Evolutionary conservation across 2,797 vertebrate genomes (phyloP).

Genomic region (Halcyon badia): DNA sequence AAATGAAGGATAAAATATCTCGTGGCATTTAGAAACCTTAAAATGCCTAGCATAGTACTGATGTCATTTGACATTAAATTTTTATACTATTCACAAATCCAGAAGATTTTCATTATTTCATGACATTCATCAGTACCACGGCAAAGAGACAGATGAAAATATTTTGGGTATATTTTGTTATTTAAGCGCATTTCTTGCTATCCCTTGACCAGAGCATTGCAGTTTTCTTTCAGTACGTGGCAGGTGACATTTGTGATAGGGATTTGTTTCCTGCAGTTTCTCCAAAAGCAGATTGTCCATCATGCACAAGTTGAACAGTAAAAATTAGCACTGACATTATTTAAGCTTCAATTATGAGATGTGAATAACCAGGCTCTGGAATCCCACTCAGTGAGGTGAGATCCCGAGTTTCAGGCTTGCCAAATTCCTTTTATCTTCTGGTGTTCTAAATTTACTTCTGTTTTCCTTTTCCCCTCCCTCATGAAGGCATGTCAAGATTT

Average conservation of each 20-base stretch:
- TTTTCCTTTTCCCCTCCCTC: background rate
- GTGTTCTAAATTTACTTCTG: background rate
- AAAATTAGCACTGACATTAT: background rate
- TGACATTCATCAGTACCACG: background rate
- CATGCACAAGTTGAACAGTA: background rate
- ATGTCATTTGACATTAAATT: slow-evolving; percentile 46
- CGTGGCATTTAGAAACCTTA: background rate
- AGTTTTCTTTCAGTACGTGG: background rate
- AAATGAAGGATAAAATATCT: slow-evolving; percentile 39
- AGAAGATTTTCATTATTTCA: slow-evolving; percentile 26
- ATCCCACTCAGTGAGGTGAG: background rate
- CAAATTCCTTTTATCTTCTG: background rate
- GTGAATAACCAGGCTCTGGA: background rate
- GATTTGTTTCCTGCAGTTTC: background rate
- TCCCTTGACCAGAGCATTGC: background rate
- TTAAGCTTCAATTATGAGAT: background rate
- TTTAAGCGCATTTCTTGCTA: background rate
- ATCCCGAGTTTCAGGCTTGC: background rate
- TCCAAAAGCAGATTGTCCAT: background rate
- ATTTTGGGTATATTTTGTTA: background rate
- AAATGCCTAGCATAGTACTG: background rate
- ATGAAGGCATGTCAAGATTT: accelerated
- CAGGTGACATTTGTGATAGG: background rate
- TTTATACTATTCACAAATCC: background rate
- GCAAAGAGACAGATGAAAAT: background rate